Evolutionary conservation across 2,113 vertebrate species (phyloP), one percentile per base, ranked within the genome.

Genomic region (Chitala chitala): DNA sequence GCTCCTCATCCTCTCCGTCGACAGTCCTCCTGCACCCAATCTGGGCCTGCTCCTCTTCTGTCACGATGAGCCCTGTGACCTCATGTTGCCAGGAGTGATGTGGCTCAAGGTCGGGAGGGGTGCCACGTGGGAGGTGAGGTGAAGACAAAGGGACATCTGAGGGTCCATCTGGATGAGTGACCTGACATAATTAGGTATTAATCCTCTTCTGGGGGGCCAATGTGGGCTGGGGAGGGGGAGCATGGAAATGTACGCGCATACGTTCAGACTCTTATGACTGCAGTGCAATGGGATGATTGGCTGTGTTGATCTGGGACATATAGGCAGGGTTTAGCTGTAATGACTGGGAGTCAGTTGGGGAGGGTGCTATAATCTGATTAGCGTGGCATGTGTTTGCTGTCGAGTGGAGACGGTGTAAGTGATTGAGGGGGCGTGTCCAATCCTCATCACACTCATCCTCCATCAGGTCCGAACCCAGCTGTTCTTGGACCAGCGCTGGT

Each of bases 131-230:
- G 92, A 90, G 93, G 90, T 93, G 91, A 91, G 84, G 82, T 88
- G 88, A 91, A 92, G 91, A 94, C 93, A 94, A 94, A 92, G 91
- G 92, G 92, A 93, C 90, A 94, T 93, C 92, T 91, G 88, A 92
- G 93, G 93, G 94, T 94, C 94, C 94, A 98, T 98, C 95, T 98
- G 95, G 95, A 96, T 91, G 93, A 97, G 94, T 95, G 96, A 98
- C 94, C 94, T 88, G 87, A 96, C 94, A 96, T 96, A 96, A 98
- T 96, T 94, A 96, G 92, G 94, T 93, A 96, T 96, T 94, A 96
- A 93, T 95, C 94, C 93, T 91, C 89, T 92, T 93, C 93, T 91
- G 89, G 93, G 92, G 93, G 91, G 92, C 92, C 92, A 42, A 38
- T 29, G n/a, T 50, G 29, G 69, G 73, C 75, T 72, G 8, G 48